Evolutionary conservation across 2,888 invertebrate species (phyloP).

Genomic region (Troides aeacus): DNA sequence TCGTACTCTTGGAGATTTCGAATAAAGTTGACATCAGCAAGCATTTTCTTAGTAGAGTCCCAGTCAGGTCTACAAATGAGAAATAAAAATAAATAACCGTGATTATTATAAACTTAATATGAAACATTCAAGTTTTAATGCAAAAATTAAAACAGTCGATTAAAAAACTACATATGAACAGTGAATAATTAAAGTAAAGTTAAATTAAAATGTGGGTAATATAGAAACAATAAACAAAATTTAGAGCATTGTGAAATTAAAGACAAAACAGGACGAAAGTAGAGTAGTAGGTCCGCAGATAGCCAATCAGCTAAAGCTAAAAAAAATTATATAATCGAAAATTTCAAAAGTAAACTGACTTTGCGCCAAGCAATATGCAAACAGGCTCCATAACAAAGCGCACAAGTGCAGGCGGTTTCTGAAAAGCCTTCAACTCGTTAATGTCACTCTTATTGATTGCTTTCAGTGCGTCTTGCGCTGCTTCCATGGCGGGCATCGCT

Average conservation of each 20-base stretch:
- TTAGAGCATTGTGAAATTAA: too few relatives aligned
- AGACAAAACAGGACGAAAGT: too few relatives aligned
- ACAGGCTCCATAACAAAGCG: slow-evolving; percentile 96
- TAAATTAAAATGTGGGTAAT: neutral
- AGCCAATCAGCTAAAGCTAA: too few relatives aligned
- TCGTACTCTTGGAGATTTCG: slow-evolving; percentile 90
- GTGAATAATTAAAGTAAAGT: neutral
- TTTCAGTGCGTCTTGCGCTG: slow-evolving; percentile 90
- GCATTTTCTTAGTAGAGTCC: slow-evolving; percentile 88
- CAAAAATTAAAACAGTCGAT: neutral
- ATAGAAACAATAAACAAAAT: neutral
- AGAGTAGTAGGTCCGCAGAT: too few relatives aligned
- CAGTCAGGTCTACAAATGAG: slow-evolving; percentile 86
- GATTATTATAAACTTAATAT: neutral
- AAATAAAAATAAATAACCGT: neutral
- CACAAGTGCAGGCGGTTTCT: slow-evolving; percentile 92
- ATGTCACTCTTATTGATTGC: slow-evolving; percentile 94
- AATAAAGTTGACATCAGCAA: slow-evolving; percentile 91
- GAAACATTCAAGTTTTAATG: too few relatives aligned
- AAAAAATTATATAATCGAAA: too few relatives aligned
- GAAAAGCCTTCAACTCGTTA: slow-evolving; percentile 92
- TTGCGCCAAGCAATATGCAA: slow-evolving; percentile 88
- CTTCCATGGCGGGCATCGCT: slow-evolving; percentile 84
- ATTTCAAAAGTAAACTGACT: slow-evolving; percentile 79
- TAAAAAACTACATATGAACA: neutral